Evolutionary conservation across 2,113 vertebrate species (phyloP), one percentile per base, ranked within the genome.

Genomic region (Atherinomorus stipes): DNA sequence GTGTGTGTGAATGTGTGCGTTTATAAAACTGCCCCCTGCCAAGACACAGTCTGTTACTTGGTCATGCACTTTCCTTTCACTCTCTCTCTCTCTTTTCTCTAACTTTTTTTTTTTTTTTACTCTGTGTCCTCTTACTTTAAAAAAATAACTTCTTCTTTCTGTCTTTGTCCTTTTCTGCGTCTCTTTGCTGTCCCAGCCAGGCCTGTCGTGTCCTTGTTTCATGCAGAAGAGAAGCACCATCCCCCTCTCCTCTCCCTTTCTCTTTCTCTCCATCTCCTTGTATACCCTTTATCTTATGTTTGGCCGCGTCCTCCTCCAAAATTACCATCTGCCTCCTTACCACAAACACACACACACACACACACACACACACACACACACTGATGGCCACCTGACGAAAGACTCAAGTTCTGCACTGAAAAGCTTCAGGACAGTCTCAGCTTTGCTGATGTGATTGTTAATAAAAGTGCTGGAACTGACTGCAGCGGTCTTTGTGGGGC

Each of bases 271-370:
- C 38, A 59, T 54, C 22, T 44, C n/a, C 16, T 31, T n/a, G 0
- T 53, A 13, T 34, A 11, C 51, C 31, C 31, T 75, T 72, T 62
- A 58, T 65, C 60, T 70, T 57, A 22, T 67, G 38, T 84, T 88
- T 67, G 71, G 80, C 71, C 51, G 67, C 31, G 7, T 81, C 44
- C 38, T 76, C 65, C 47, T 57, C 60, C 49, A 66, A 66, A 66
- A 76, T 70, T n/a, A 59, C 83, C 86, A 85, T 88, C 77, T 88
- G 83, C 64, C 61, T 22, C 34, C 37, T 53, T 21, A 2, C 5
- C 25, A 51, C 52, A 51, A 68, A 52, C 47, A 31, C 57, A 42
- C 52, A 54, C n/a, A 52, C 51, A 25, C 61, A 31, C 28, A 31
- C 28, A 31, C 28, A 31, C 28, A 31, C 28, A 31, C 28, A 71